Conservation (phyloP, 2,888 invertebrate genomes). For the Pyrochroa serraticornis region DNA sequence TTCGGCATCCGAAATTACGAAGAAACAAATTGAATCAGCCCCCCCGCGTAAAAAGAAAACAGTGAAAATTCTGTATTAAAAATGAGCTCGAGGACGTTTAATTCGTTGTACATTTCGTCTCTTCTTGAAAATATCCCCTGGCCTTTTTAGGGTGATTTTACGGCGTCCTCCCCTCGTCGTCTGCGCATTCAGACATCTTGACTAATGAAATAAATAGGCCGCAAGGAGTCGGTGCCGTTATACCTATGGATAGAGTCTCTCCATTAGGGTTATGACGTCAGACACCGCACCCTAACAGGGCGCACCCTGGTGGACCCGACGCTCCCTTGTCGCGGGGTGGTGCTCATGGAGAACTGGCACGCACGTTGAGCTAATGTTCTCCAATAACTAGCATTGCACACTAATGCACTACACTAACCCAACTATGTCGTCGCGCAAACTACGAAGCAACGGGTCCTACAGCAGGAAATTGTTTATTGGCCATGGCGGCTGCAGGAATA, state of each 20-base stretch:
- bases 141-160: too few relatives aligned
- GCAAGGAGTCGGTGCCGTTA: background rate
- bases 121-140: too few relatives aligned
- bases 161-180: background rate
- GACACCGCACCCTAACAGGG: conserved; percentile 26
- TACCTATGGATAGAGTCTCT: conserved; percentile 10
- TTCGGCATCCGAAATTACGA: too few relatives aligned
- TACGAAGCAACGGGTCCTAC: background rate
- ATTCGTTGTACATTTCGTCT: too few relatives aligned
- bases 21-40: too few relatives aligned
- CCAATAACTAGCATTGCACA: background rate
- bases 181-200: background rate
- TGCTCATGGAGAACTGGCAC: conserved; percentile 26
- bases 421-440: background rate
- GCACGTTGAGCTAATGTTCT: conserved; percentile 11
- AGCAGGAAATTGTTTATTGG: conserved; percentile 14
- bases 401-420: conserved; percentile 12
- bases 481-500: background rate
- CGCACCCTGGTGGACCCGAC: conserved; percentile 28
- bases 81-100: too few relatives aligned
- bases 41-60: too few relatives aligned
- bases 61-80: too few relatives aligned
- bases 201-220: conserved; percentile 4
- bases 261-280: conserved; percentile 28
- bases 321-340: conserved; percentile 24